These are phyloP conservation scores for Andrena dorsata DNA, from an alignment of 2,888 invertebrate genomes.

Conservation along the genomic window DNA sequence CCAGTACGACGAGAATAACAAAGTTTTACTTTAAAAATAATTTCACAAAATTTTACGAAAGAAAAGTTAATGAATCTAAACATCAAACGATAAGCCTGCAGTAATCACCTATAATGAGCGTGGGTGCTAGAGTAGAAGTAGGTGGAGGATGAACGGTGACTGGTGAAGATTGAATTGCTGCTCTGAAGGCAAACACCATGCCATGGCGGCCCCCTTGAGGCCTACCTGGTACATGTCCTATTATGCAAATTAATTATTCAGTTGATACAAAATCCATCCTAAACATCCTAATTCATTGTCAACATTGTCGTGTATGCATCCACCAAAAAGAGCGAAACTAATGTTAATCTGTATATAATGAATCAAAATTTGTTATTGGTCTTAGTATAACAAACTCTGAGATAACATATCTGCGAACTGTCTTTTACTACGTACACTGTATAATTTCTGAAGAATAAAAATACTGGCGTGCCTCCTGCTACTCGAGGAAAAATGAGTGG, in stretches of 20 bases:
- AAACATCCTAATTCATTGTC: slow-evolving; percentile 20
- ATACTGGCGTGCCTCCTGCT: slow-evolving; percentile 29
- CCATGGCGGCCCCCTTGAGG: slow-evolving; percentile 89
- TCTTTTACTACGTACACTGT: background rate
- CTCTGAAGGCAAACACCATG: slow-evolving; percentile 88
- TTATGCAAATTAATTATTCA: slow-evolving; percentile 77
- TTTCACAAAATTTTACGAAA: slow-evolving; percentile 14
- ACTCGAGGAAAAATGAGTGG: slow-evolving; percentile 24
- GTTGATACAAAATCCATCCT: slow-evolving; percentile 43
- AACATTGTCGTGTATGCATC: slow-evolving; percentile 5
- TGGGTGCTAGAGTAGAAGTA: slow-evolving; percentile 84
- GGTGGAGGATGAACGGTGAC: slow-evolving; percentile 83
- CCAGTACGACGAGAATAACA: background rate
- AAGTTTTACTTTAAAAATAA: background rate
- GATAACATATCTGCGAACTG: background rate
- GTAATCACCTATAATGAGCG: slow-evolving; percentile 85
- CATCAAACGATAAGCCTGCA: slow-evolving; percentile 72
- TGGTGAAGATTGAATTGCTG: slow-evolving; percentile 83
- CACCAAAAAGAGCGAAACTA: slow-evolving; percentile 7
- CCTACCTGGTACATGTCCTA: slow-evolving; percentile 89
- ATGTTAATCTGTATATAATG: background rate
- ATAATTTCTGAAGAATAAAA: background rate
- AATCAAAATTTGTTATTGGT: background rate
- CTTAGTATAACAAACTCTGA: slow-evolving; percentile 7
- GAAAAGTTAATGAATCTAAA: slow-evolving; percentile 54